Base-by-base conservation (phyloP, 2,797 vertebrate species). In the Enoplosus armatus region DNA sequence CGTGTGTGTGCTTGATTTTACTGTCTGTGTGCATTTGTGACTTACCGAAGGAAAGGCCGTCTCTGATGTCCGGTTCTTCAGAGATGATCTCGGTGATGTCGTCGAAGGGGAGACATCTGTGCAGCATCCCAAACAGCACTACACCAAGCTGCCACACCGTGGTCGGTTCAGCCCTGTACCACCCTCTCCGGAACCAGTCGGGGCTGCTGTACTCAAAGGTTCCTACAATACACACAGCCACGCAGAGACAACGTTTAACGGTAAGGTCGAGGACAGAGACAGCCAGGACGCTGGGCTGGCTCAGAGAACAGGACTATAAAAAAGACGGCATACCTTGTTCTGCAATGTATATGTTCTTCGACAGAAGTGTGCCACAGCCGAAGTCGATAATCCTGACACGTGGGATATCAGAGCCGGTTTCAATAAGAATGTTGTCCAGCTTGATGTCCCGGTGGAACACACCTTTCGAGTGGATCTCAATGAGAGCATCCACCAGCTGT, bases 381-480 rank as follows among this genome's bases (percentile, higher is more conserved):
- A 59, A 74, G 61, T 64, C 51, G 27, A 75, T 67, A 15, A 75
- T 48, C 33, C 43, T 16, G 33, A 20, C 41, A 6, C 29, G 47
- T 15, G 65, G 74, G 22, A 61, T 37, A 43, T 68, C 27, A 20
- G 53, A 51, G 37, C 22, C 16, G 3, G 27, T 77, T 27, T 77
- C 65, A 26, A 69, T 27, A 0, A 45, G 22, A 41, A 26, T 45
- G 15, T 76, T 68, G 11, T 41, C 47, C 37, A 35, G 31, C 47
- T 77, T 67, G 18, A 53, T 69, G 62, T 66, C 62, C 53, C 62
- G 6, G 18, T 75, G 62, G 33, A 50, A 59, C 2, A 59, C 62
- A 11, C 54, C 53, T 31, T 6, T 75, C n/a, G 41, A 59, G 8
- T 58, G 62, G 45, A 75, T 22, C 12, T 65, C 62, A 50, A 11